Evolutionary conservation across 2,888 invertebrate genomes (phyloP).

Genomic region (Drosophila algonquin): DNA sequence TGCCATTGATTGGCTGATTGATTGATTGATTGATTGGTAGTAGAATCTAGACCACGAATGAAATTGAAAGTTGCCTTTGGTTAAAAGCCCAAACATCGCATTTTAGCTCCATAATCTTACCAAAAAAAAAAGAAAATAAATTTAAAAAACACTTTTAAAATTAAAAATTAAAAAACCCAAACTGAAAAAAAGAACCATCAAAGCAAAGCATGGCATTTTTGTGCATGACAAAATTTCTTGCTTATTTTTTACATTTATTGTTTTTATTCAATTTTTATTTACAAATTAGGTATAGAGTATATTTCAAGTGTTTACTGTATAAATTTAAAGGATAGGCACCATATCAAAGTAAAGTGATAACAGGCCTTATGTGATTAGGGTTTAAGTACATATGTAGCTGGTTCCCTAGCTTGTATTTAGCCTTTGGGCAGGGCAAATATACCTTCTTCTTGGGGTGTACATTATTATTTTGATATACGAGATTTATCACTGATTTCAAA

Average conservation of each 20-base stretch:
- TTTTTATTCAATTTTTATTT: conserved; percentile 2
- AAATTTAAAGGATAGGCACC: not conserved
- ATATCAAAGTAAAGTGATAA: no score
- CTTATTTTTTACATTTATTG: conserved; percentile 13
- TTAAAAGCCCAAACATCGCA: conserved; percentile 30
- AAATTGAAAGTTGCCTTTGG: conserved; percentile 23
- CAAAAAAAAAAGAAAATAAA: conserved; percentile 16
- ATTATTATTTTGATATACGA: no score
- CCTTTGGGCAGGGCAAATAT: not conserved
- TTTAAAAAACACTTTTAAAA: conserved; percentile 34
- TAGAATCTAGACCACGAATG: conserved; percentile 21
- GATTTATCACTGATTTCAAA: no score
- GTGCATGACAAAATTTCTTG: conserved; percentile 76
- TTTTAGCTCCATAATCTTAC: conserved; percentile 44
- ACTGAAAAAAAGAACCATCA: conserved; percentile 37
- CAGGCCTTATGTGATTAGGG: no score
- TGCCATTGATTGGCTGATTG: conserved; percentile 9
- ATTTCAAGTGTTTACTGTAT: not conserved
- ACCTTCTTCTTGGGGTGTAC: no score
- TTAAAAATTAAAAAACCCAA: conserved; percentile 26
- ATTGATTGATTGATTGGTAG: conserved; percentile 31
- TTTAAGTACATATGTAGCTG: no score
- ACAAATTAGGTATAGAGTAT: not conserved
- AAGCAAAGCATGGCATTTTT: conserved; percentile 81
- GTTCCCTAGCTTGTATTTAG: no score